Conservation (phyloP, 2,113 vertebrate genomes). For the Thomomys bottae region DNA sequence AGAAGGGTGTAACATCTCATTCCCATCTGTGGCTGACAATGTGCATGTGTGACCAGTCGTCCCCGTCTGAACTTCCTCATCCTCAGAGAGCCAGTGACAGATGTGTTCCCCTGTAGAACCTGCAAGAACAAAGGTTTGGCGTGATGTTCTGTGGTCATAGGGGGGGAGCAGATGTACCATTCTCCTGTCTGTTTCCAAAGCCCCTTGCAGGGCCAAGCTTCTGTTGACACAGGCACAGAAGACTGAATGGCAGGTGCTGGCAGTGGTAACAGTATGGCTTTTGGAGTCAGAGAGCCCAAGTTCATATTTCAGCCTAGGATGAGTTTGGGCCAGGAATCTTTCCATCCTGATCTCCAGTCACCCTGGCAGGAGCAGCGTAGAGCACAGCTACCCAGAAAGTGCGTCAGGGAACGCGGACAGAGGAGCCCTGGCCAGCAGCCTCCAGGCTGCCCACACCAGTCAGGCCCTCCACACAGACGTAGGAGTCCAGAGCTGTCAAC, state of each 20-base stretch:
- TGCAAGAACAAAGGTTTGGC: not conserved
- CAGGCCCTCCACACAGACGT: not conserved
- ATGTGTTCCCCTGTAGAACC: not conserved
- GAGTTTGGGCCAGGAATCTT: not conserved
- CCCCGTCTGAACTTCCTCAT: not conserved
- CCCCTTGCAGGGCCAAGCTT: not conserved
- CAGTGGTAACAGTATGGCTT: not conserved
- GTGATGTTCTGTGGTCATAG: not conserved
- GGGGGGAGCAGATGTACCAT: no score
- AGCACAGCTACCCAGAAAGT: not conserved
- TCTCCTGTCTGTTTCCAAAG: not conserved
- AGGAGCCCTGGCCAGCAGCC: not conserved
- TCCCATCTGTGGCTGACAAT: not conserved
- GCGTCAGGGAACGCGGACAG: no score
- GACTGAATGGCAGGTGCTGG: not conserved
- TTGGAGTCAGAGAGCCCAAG: not conserved
- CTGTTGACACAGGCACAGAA: not conserved
- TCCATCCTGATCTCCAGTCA: not conserved
- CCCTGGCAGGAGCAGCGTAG: not conserved
- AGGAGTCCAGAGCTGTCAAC: not conserved
- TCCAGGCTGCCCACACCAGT: not conserved
- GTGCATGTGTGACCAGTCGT: not conserved
- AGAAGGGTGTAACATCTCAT: not conserved
- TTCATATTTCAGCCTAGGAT: not conserved
- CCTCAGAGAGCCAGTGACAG: not conserved